Evolutionary conservation across 92 coral and sea anemone genomes (phyloP).

Genomic region (Epizoanthus stellaris): DNA sequence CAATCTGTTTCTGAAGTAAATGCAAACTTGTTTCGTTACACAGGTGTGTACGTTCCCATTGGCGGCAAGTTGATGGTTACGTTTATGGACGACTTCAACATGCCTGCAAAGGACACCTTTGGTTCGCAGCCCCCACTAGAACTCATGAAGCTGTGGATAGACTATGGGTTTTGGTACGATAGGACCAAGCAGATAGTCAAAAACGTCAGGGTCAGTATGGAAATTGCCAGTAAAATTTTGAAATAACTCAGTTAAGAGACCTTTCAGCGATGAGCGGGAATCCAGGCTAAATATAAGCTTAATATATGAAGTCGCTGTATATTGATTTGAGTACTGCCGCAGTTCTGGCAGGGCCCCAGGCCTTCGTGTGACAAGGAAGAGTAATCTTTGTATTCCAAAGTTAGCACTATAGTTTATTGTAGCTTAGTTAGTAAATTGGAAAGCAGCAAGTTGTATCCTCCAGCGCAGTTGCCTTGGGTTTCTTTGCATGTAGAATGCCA

Average conservation of each 20-base stretch:
- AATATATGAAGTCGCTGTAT: no score
- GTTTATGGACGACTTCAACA: conserved; percentile 98
- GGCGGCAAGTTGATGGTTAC: conserved; percentile 97
- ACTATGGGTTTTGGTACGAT: conserved; percentile 99
- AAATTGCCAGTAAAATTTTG: background rate
- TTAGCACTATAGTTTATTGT: background rate
- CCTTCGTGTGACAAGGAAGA: no score
- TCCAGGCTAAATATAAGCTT: background rate
- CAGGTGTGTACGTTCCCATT: conserved; percentile 95
- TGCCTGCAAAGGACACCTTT: conserved; percentile 99
- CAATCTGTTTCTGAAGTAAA: no score
- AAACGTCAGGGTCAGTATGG: conserved; percentile 81
- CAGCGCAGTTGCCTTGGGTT: background rate
- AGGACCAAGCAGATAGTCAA: conserved; percentile 94
- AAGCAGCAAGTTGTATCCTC: background rate
- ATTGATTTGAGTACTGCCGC: no score
- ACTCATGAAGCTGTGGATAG: conserved; percentile 93
- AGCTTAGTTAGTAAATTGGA: background rate
- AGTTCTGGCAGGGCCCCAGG: no score
- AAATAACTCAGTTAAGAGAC: background rate
- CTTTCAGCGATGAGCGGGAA: background rate
- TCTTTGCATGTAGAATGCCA: no score
- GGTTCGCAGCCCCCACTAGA: conserved; percentile 99
- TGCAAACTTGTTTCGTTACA: no score
- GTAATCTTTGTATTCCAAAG: no score